Evolutionary conservation across 2,888 invertebrate species (phyloP).

Genomic region (Gisinianus flammeolus): DNA sequence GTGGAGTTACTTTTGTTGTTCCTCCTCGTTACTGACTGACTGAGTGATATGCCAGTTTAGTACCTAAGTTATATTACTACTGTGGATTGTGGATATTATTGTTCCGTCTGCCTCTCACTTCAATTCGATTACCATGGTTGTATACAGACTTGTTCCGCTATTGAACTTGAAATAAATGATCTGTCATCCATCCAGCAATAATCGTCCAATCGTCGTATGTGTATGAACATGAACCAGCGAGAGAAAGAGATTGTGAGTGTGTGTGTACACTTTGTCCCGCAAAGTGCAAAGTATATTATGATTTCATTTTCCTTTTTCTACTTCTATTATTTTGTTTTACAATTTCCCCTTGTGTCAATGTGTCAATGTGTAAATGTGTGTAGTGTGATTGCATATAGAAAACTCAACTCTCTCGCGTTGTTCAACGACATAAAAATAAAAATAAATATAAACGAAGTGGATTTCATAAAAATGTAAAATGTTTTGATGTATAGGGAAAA

Average conservation of each 20-base stretch:
- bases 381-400: no score
- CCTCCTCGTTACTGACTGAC: slow-evolving; percentile 29
- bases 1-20: not conserved
- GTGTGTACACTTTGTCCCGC: not conserved
- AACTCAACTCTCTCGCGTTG: not conserved
- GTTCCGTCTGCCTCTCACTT: slow-evolving; percentile 18
- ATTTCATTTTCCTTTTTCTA: not conserved
- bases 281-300: not conserved
- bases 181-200: slow-evolving; percentile 46
- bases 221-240: not conserved
- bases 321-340: not conserved
- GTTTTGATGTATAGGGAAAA: not conserved
- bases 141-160: slow-evolving; percentile 47
- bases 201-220: not conserved
- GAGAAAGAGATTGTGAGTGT: not conserved
- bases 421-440: not conserved
- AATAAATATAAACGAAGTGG: not conserved
- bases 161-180: slow-evolving; percentile 54
- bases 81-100: slow-evolving; percentile 6
- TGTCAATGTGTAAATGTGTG: no score
- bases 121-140: slow-evolving; percentile 52
- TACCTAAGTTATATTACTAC: no score
- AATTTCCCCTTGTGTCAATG: not conserved
- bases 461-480: not conserved
- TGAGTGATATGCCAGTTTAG: no score